phyloP scores from a whole-genome alignment of 2,113 vertebrate genomes.

The Zingel zingel region DNA sequence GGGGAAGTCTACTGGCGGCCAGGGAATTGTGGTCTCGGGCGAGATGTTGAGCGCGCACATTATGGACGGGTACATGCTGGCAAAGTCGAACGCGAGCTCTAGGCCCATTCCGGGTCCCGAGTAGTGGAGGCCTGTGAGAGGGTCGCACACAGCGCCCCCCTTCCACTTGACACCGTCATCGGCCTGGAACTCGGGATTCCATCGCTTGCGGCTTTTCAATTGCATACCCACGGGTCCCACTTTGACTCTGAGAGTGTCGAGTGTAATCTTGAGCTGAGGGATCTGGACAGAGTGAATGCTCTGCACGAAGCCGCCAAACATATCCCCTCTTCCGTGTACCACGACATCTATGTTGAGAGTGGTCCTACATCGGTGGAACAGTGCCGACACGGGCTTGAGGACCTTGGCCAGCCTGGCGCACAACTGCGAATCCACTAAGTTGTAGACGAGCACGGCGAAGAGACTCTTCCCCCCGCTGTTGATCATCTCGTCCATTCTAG shows the following conservation, averaged over 20 bases:
- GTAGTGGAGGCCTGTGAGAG: slow-evolving; percentile 2
- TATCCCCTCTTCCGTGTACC: slow-evolving; percentile 21
- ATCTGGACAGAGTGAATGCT: slow-evolving; percentile 35
- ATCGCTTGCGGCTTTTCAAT: not conserved
- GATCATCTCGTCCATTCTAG: slow-evolving; percentile 24
- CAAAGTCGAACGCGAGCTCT: not conserved
- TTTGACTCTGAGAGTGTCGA: slow-evolving; percentile 7
- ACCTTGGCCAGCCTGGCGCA: slow-evolving; percentile 8
- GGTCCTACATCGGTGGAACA: slow-evolving; percentile 26
- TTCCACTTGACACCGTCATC: not conserved
- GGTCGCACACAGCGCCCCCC: not conserved
- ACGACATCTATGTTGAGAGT: slow-evolving; percentile 35
- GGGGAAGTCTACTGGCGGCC: fast-evolving
- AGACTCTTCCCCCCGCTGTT: fast-evolving
- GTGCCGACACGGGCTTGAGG: not conserved
- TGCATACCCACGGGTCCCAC: not conserved
- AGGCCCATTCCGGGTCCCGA: not conserved
- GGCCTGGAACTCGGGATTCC: not conserved
- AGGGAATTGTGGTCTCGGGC: slow-evolving; percentile 8
- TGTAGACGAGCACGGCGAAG: slow-evolving; percentile 18
- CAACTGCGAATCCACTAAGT: slow-evolving; percentile 36
- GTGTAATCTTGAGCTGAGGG: slow-evolving; percentile 19
- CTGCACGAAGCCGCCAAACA: slow-evolving; percentile 4
- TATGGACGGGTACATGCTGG: slow-evolving; percentile 33
- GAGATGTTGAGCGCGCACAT: slow-evolving; percentile 43